Conservation (phyloP, 2,113 vertebrate species). For the Theristicus caerulescens region DNA sequence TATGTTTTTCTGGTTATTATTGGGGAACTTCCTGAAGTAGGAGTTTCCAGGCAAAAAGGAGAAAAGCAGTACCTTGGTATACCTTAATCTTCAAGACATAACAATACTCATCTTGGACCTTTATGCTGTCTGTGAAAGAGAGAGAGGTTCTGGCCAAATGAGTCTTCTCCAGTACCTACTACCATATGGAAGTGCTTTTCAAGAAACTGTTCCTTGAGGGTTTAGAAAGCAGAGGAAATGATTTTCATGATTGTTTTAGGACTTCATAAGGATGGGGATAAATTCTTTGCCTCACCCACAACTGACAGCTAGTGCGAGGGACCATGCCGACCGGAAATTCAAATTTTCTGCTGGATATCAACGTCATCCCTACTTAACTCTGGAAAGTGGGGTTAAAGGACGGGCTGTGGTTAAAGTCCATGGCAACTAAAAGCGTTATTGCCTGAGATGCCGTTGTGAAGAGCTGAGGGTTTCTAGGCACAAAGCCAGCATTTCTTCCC, state of each 20-base stretch:
- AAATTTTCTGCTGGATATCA: constrained; percentile 65
- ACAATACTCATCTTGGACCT: constrained; percentile 35
- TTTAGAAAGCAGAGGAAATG: constrained; percentile 67
- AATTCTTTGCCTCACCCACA: constrained; percentile 46
- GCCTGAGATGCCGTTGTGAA: constrained; percentile 25
- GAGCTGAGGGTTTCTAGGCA: constrained; percentile 57
- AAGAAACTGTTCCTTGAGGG: constrained; percentile 64
- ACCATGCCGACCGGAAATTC: constrained; percentile 48
- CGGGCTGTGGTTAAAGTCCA: background rate
- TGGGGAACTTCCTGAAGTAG: constrained; percentile 24
- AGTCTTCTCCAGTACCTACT: constrained; percentile 56
- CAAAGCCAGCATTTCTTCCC: constrained; percentile 55
- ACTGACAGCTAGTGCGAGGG: constrained; percentile 58
- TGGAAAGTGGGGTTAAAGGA: constrained; percentile 60
- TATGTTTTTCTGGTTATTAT: background rate
- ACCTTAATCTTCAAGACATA: constrained; percentile 10
- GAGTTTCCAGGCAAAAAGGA: background rate
- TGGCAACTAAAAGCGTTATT: constrained; percentile 38
- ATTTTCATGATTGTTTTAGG: constrained; percentile 67
- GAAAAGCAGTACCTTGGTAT: constrained; percentile 16
- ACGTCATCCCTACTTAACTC: constrained; percentile 54
- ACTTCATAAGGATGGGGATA: constrained; percentile 61
- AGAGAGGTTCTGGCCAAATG: constrained; percentile 27
- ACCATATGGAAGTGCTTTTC: constrained; percentile 77
- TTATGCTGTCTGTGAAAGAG: constrained; percentile 14